Percentiles rank a stretch among this genome's conserved stretches.
phyloP scores from a whole-genome alignment of 2,113 vertebrate species.

The Oryzias javanicus region DNA sequence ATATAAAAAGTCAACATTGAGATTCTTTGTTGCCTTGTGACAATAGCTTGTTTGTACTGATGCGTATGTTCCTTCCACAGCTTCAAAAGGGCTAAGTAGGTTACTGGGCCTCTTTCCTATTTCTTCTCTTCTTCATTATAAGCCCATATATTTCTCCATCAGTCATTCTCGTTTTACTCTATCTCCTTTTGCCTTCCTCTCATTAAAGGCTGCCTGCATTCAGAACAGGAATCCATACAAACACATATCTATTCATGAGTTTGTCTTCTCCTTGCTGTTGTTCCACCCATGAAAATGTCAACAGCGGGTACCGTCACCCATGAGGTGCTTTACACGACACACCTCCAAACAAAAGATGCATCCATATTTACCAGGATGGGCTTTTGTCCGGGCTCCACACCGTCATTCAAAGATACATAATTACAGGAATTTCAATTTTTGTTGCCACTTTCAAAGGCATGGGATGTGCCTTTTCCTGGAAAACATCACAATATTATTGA shows the following conservation, averaged over 20 bases:
- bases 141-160: constrained; percentile 13
- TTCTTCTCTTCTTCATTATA: background rate
- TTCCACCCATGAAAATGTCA: constrained; percentile 48
- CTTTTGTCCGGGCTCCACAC: constrained; percentile 22
- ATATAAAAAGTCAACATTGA: too few relatives aligned
- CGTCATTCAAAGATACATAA: constrained; percentile 8
- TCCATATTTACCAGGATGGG: constrained; percentile 40
- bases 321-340: constrained; percentile 25
- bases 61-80: too few relatives aligned
- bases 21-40: too few relatives aligned
- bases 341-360: constrained; percentile 42
- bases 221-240: constrained; percentile 49
- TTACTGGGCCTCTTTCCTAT: background rate
- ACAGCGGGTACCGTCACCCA: constrained; percentile 24
- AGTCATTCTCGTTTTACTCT: constrained; percentile 2
- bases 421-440: constrained; percentile 10
- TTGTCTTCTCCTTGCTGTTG: constrained; percentile 33
- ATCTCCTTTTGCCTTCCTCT: constrained; percentile 19
- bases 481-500: background rate
- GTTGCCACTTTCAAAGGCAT: constrained; percentile 22
- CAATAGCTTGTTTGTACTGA: too few relatives aligned
- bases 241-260: constrained; percentile 65
- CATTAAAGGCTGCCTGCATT: constrained; percentile 42
- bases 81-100: too few relatives aligned
- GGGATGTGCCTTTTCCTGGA: background rate